Percentiles rank a stretch among this genome's conserved stretches.
Evolutionary conservation across 1,140 invertebrate species (phyloP).

Genomic region (Zaprionus gabonicus): DNA sequence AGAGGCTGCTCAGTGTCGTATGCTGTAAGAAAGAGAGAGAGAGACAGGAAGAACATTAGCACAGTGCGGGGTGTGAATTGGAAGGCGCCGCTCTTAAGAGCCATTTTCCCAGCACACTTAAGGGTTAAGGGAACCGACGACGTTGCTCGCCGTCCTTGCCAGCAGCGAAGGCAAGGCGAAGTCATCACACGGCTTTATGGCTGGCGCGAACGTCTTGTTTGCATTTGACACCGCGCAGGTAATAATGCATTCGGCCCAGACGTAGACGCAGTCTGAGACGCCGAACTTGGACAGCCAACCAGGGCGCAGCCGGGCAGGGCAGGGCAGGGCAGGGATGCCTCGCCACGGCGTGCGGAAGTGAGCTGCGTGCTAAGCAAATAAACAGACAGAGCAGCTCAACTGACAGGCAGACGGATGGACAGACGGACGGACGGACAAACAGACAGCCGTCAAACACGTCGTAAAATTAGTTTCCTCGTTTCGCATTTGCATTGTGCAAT

Average conservation of each 20-base stretch:
- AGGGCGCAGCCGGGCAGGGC: slow-evolving; percentile 33
- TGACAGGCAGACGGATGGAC: slow-evolving; percentile 42
- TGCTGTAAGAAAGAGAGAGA: slow-evolving; percentile 17
- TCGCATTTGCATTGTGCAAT: slow-evolving; percentile 80
- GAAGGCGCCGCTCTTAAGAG: slow-evolving; percentile 35
- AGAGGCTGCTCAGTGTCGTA: not conserved
- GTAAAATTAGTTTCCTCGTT: slow-evolving; percentile 80
- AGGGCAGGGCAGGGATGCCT: slow-evolving; percentile 16
- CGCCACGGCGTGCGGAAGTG: slow-evolving; percentile 64
- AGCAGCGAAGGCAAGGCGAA: slow-evolving; percentile 21
- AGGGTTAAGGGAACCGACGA: slow-evolving; percentile 35
- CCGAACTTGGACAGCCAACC: slow-evolving; percentile 42
- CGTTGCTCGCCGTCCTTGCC: slow-evolving; percentile 26
- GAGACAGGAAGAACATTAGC: not conserved
- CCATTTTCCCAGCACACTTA: slow-evolving; percentile 35
- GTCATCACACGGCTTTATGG: slow-evolving; percentile 67
- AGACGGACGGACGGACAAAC: slow-evolving; percentile 34
- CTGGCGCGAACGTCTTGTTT: slow-evolving; percentile 79
- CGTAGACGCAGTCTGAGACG: slow-evolving; percentile 6
- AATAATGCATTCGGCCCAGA: slow-evolving; percentile 63
- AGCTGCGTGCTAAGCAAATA: slow-evolving; percentile 48
- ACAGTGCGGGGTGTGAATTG: slow-evolving; percentile 8
- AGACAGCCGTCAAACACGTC: slow-evolving; percentile 79
- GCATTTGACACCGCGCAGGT: slow-evolving; percentile 76
- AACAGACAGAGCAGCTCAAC: slow-evolving; percentile 7